phyloP scores from a whole-genome alignment of 2,888 invertebrate species.

The Aspidapion aeneum region DNA sequence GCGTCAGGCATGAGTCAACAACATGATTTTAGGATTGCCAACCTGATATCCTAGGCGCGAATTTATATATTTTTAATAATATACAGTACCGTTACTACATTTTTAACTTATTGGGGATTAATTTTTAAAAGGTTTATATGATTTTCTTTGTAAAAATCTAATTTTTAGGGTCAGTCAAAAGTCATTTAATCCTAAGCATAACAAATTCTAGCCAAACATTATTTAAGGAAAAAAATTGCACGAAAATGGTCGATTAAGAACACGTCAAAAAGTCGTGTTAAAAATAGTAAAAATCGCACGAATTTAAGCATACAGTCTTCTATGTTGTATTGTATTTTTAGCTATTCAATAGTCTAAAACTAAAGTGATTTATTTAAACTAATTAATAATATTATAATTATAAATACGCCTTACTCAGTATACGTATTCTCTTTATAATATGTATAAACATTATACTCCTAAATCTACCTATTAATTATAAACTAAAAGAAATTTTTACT shows the following conservation, averaged over 20 bases:
- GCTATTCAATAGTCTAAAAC: conserved; percentile 35
- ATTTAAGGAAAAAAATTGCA: background rate
- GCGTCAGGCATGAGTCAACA: no score
- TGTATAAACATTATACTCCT: conserved; percentile 42
- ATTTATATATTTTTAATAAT: no score
- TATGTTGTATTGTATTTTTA: conserved; percentile 41
- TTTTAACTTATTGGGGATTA: no score
- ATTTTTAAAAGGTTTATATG: no score
- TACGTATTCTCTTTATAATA: conserved; percentile 26
- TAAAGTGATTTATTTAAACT: conserved; percentile 37
- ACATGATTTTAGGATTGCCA: no score
- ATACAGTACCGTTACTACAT: no score
- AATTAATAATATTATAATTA: no score
- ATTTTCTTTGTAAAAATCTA: no score
- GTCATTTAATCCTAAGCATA: no score
- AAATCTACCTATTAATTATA: conserved; percentile 28
- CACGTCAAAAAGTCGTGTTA: conserved; percentile 12
- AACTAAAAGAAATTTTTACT: conserved; percentile 37
- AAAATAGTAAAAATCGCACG: conserved; percentile 39
- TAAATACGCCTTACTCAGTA: conserved; percentile 32
- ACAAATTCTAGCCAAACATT: no score
- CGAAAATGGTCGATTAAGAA: background rate
- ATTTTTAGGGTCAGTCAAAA: no score
- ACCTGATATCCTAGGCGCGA: no score
- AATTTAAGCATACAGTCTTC: conserved; percentile 45